Conservation (phyloP, 2,113 vertebrate species). For the Todiramphus saurophagus region DNA sequence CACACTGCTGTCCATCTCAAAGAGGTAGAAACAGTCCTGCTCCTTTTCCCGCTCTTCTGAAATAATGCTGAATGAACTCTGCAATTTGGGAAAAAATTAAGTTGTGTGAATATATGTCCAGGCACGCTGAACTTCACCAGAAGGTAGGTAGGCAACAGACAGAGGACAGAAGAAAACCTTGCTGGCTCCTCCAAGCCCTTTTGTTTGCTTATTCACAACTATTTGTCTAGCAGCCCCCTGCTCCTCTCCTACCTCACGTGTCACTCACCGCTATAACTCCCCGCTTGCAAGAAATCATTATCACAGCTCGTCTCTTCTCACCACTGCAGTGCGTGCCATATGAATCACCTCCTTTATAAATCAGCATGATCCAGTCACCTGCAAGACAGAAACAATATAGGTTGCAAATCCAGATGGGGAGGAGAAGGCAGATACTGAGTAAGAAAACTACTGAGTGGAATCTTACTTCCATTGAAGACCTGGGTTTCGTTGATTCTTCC, state of each 20-base stretch:
- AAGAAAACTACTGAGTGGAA: not conserved
- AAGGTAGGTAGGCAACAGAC: not conserved
- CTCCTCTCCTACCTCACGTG: not conserved
- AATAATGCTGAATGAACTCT: conserved; percentile 80
- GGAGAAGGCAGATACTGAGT: not conserved
- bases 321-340: conserved; percentile 81
- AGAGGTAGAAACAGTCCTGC: conserved; percentile 89
- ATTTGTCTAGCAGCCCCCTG: not conserved
- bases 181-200: not conserved
- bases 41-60: conserved; percentile 81
- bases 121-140: not conserved
- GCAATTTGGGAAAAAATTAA: not conserved
- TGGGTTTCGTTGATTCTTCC: conserved; percentile 84
- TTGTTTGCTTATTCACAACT: not conserved
- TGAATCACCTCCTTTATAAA: conserved; percentile 82
- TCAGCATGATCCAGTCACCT: conserved; percentile 94
- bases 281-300: conserved; percentile 92
- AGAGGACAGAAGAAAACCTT: not conserved
- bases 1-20: conserved; percentile 87
- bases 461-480: conserved; percentile 87
- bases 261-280: conserved; percentile 76
- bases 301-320: conserved; percentile 81
- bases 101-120: not conserved
- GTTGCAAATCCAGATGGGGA: not conserved
- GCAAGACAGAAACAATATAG: not conserved